Percentiles rank a stretch among this genome's conserved stretches.
These are phyloP conservation scores for Hyperoplus lanceolatus DNA, from an alignment of 2,797 vertebrate species.

Conservation along the genomic window DNA sequence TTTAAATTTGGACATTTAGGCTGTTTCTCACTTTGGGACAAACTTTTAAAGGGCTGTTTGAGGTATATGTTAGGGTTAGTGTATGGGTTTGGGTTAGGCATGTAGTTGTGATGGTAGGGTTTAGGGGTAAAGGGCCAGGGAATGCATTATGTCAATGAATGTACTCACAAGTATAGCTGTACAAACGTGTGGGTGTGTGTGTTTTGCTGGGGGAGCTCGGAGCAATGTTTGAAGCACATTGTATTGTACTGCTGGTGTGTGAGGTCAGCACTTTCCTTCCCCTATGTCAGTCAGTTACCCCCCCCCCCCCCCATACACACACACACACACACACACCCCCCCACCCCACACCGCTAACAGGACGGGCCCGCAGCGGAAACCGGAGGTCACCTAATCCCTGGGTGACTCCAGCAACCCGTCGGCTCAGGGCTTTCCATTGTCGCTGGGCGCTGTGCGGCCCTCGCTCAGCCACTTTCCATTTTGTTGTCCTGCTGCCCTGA, in stretches of 20 bases:
- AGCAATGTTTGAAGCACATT: conserved; percentile 69
- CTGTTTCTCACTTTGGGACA: too few relatives aligned
- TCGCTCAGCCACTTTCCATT: conserved; percentile 77
- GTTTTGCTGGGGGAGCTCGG: conserved; percentile 46
- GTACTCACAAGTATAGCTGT: too few relatives aligned
- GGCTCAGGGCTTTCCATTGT: conserved; percentile 88
- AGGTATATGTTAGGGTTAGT: too few relatives aligned
- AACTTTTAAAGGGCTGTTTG: too few relatives aligned
- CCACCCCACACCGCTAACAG: conserved; percentile 75
- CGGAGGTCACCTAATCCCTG: conserved; percentile 88
- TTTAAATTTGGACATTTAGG: too few relatives aligned
- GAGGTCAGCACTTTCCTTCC: conserved; percentile 87
- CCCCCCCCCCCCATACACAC: conserved; percentile 4
- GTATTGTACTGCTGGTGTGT: conserved; percentile 82
- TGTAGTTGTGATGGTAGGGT: too few relatives aligned
- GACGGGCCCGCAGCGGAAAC: conserved; percentile 84
- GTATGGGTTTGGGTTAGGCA: too few relatives aligned
- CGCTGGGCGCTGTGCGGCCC: conserved; percentile 52
- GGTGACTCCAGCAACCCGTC: conserved; percentile 81
- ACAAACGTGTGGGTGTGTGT: conserved; percentile 2
- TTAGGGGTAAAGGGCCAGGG: too few relatives aligned
- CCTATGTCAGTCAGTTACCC: conserved; percentile 73
- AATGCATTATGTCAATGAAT: too few relatives aligned
- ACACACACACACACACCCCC: conserved; percentile 20
- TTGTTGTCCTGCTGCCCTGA: conserved; percentile 67